phyloP scores from a whole-genome alignment of 1,140 invertebrate genomes.

The Leptinotarsa lineolata region DNA sequence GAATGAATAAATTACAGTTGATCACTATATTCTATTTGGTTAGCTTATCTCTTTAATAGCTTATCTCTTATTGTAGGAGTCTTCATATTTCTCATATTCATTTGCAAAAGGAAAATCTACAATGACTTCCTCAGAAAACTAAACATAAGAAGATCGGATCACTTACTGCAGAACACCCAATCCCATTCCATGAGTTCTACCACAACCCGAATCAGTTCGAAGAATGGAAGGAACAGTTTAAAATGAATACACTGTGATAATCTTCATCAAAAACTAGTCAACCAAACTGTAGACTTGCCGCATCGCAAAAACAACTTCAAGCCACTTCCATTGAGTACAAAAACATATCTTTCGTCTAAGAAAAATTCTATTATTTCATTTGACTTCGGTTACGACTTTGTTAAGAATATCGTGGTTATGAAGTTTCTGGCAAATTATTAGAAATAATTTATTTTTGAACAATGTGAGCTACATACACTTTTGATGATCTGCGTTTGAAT shows the following conservation, averaged over 20 bases:
- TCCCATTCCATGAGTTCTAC: background rate
- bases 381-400: no score
- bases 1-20: no score
- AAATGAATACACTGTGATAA: slow-evolving; percentile 11
- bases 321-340: no score
- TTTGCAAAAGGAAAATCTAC: slow-evolving; percentile 57
- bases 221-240: background rate
- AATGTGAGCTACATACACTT: no score
- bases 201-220: slow-evolving; percentile 13
- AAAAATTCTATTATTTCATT: no score
- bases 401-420: no score
- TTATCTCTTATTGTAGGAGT: slow-evolving; percentile 46
- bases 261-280: no score
- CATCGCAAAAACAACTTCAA: background rate
- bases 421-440: no score
- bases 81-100: slow-evolving; percentile 59
- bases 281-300: no score
- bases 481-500: no score
- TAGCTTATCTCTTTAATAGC: background rate
- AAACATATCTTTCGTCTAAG: no score
- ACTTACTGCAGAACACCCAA: background rate
- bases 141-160: background rate
- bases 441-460: no score
- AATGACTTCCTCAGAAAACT: slow-evolving; percentile 20
- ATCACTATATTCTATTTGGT: background rate